Evolutionary conservation across 2,113 vertebrate species (phyloP).

Genomic region (Hipposideros armiger): DNA sequence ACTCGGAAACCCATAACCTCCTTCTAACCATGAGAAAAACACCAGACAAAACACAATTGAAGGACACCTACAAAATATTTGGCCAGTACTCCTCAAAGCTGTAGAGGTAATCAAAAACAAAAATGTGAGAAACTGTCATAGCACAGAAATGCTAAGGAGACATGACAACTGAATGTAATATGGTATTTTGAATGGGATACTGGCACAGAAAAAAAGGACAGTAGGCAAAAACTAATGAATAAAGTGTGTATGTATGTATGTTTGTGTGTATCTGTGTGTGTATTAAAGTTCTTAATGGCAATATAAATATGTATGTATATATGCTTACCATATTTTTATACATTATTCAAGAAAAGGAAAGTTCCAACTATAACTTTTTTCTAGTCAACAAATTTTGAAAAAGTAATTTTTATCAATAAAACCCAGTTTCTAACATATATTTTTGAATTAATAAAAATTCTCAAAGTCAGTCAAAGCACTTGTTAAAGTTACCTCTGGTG

Average conservation of each 20-base stretch:
- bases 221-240: not conserved
- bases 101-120: not conserved
- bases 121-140: not conserved
- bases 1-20: not conserved
- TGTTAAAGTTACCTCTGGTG: not conserved
- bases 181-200: not conserved
- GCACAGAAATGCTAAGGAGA: not conserved
- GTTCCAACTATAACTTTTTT: not conserved
- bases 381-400: not conserved
- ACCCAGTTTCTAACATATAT: not conserved
- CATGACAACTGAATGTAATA: not conserved
- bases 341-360: not conserved
- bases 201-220: not conserved
- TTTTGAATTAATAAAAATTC: not conserved
- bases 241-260: not conserved
- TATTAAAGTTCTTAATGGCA: not conserved
- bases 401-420: not conserved
- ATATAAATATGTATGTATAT: not conserved
- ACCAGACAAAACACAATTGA: not conserved
- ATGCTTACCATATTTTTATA: not conserved
- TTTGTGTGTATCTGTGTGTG: rapidly evolving
- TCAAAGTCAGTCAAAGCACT: not conserved
- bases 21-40: not conserved
- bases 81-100: not conserved
- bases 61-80: not conserved